These are phyloP conservation scores for Andrena chrysosceles DNA, from an alignment of 2,888 invertebrate species.

Conservation along the genomic window DNA sequence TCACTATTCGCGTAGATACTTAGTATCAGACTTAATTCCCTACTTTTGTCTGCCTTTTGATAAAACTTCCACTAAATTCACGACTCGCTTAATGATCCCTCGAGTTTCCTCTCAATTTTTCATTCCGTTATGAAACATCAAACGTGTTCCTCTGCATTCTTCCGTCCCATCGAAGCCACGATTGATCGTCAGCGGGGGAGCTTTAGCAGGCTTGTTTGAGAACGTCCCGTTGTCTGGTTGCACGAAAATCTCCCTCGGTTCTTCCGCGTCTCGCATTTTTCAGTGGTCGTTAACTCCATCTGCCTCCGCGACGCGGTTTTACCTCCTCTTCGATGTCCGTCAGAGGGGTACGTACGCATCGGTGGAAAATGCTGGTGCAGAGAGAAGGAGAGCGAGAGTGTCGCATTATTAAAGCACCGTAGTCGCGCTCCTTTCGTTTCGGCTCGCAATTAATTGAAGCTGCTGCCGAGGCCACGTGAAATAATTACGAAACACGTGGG, in stretches of 20 bases:
- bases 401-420: slow-evolving; percentile 69
- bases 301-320: slow-evolving; percentile 27
- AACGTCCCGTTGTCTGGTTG: slow-evolving; percentile 18
- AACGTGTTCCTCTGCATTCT: not conserved
- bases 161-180: not conserved
- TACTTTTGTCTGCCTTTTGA: not conserved
- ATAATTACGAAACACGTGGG: slow-evolving; percentile 73
- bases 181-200: slow-evolving; percentile 13
- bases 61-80: not conserved
- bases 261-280: slow-evolving; percentile 43
- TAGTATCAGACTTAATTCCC: too few species aligned
- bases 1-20: too few species aligned
- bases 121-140: not conserved
- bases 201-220: not conserved
- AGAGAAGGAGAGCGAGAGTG: slow-evolving; percentile 21
- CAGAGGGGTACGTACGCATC: slow-evolving; percentile 31
- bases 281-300: slow-evolving; percentile 65
- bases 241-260: not conserved
- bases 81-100: not conserved
- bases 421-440: slow-evolving; percentile 55
- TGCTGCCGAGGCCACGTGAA: slow-evolving; percentile 62
- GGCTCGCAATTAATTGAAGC: slow-evolving; percentile 73
- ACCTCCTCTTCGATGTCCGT: slow-evolving; percentile 57
- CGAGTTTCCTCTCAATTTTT: not conserved
- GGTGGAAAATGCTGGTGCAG: not conserved